Evolutionary conservation across 2,888 invertebrate species (phyloP).

Genomic region (Cosmopolites sordidus): DNA sequence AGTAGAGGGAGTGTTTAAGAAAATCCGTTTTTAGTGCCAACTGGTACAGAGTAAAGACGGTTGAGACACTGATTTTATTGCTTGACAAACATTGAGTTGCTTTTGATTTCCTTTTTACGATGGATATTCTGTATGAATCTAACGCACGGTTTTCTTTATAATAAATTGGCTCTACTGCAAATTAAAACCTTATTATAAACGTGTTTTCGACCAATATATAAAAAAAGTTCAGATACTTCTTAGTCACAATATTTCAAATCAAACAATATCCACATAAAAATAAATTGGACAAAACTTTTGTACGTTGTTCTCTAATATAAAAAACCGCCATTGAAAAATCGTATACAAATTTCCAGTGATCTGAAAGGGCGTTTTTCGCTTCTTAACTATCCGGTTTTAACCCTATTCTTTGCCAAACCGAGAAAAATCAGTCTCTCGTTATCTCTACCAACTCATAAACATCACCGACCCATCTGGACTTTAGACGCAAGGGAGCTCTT

Average conservation of each 20-base stretch:
- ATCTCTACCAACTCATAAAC: neutral
- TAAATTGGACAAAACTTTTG: neutral
- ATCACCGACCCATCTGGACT: neutral
- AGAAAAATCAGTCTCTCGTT: constrained; percentile 23
- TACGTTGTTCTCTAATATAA: too few relatives aligned
- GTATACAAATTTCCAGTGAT: too few relatives aligned
- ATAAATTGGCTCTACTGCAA: constrained; percentile 2
- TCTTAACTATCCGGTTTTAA: neutral
- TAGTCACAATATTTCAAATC: neutral
- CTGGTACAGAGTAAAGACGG: neutral
- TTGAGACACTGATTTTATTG: constrained; percentile 16
- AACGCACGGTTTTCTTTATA: too few relatives aligned
- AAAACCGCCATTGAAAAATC: too few relatives aligned
- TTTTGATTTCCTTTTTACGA: too few relatives aligned
- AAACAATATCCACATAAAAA: neutral
- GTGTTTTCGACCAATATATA: too few relatives aligned
- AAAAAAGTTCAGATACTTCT: neutral
- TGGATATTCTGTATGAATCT: too few relatives aligned
- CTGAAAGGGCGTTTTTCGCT: too few relatives aligned
- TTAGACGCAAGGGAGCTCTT: neutral
- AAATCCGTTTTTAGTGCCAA: constrained; percentile 23
- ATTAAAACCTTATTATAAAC: neutral
- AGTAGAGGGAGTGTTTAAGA: constrained; percentile 23
- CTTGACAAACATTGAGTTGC: neutral
- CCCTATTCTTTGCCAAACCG: constrained; percentile 11